A percentile compares a stretch with the other conserved stretches of the same genome.
phyloP scores from a whole-genome alignment of 2,797 vertebrate genomes.

The Rhodeus uyekii region DNA sequence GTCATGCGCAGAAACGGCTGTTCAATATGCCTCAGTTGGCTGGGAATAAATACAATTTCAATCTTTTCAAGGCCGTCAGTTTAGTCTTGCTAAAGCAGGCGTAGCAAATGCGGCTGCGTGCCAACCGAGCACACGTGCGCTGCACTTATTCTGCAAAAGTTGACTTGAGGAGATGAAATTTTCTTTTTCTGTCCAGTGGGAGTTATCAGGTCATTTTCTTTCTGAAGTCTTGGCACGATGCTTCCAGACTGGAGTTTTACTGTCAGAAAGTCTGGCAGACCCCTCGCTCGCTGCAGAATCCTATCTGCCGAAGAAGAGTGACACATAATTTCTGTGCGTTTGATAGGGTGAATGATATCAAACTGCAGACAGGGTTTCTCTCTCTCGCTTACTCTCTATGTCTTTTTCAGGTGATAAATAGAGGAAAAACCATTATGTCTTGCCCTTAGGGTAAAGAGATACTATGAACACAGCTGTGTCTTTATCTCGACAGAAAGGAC shows the following conservation, averaged over 20 bases:
- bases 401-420: conserved; percentile 65
- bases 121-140: neutral
- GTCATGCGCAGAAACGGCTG: neutral
- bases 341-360: conserved; percentile 74
- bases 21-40: conserved; percentile 33
- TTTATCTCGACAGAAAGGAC: conserved; percentile 67
- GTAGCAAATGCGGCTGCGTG: neutral
- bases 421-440: conserved; percentile 56
- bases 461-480: conserved; percentile 59
- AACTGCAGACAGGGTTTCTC: conserved; percentile 59
- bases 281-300: neutral
- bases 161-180: conserved; percentile 9
- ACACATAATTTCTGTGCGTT: conserved; percentile 65
- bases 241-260: conserved; percentile 37
- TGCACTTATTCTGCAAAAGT: neutral
- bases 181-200: conserved; percentile 2
- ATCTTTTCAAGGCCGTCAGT: conserved; percentile 14
- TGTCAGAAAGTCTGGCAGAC: conserved; percentile 22
- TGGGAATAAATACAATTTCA: conserved; percentile 7
- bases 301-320: conserved; percentile 52
- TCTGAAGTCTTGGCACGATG: conserved; percentile 18
- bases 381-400: neutral
- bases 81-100: neutral
- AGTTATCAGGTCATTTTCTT: conserved; percentile 16
- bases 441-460: conserved; percentile 68